phyloP scores from a whole-genome alignment of 2,888 invertebrate genomes.

The Conchocele bisecta region DNA sequence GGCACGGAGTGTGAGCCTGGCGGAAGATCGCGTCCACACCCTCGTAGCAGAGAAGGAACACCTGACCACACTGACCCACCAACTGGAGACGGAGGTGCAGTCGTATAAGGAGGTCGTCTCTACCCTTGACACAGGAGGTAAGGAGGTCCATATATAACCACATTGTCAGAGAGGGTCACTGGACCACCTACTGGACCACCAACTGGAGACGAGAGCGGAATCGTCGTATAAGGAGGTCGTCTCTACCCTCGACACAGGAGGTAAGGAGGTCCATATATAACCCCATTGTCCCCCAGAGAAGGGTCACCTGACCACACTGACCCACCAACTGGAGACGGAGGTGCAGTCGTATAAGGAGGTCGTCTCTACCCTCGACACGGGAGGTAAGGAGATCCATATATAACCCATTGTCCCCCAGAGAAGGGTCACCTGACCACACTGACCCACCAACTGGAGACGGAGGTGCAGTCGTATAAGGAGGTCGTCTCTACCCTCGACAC shows the following conservation, averaged over 20 bases:
- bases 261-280: no score
- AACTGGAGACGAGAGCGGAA: conserved; percentile 66
- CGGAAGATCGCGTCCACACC: conserved; percentile 46
- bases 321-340: conserved; percentile 64
- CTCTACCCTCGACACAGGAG: conserved; percentile 69
- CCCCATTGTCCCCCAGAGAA: no score
- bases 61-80: conserved; percentile 55
- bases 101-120: conserved; percentile 67
- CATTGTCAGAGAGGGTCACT: no score
- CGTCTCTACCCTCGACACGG: conserved; percentile 68
- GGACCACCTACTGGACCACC: conserved; percentile 56
- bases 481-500: conserved; percentile 68
- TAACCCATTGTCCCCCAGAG: no score
- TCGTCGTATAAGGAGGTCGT: conserved; percentile 66
- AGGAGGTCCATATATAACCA: no score
- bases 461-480: conserved; percentile 65
- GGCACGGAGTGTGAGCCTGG: conserved; percentile 40
- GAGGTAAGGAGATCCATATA: no score
- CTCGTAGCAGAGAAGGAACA: conserved; percentile 66
- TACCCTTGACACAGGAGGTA: conserved; percentile 71
- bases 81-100: conserved; percentile 64
- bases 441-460: conserved; percentile 62
- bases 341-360: conserved; percentile 66
- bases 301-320: conserved; percentile 53
- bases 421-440: conserved; percentile 57